Conservation (phyloP, 2,797 vertebrate species). For the Benthosema pterotum region DNA sequence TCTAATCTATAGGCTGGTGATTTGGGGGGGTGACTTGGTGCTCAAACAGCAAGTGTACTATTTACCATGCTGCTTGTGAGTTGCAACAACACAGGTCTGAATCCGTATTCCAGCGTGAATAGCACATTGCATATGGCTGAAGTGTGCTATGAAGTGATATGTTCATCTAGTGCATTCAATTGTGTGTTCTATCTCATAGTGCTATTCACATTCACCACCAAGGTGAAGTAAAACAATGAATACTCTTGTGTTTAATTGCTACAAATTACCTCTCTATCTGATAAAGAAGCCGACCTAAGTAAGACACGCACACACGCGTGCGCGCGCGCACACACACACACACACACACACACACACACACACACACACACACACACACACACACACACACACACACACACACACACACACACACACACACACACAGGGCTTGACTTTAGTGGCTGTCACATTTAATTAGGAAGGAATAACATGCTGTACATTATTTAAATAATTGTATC, state of each 20-base stretch:
- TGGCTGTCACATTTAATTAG: conserved; percentile 34
- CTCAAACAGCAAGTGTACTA: too few relatives aligned
- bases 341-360: too few relatives aligned
- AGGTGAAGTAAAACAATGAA: conserved; percentile 67
- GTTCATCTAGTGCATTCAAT: conserved; percentile 64
- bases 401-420: too few relatives aligned
- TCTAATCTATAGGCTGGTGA: too few relatives aligned
- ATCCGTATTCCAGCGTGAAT: conserved; percentile 12
- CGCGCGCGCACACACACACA: not conserved
- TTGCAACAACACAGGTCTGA: too few relatives aligned
- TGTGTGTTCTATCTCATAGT: conserved; percentile 63
- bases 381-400: too few relatives aligned
- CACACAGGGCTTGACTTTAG: not conserved
- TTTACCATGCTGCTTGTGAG: too few relatives aligned
- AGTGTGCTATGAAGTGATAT: conserved; percentile 66
- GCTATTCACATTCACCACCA: conserved; percentile 54
- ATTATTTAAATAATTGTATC: conserved; percentile 16
- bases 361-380: too few relatives aligned
- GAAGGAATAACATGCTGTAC: conserved; percentile 28
- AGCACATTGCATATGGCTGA: conserved; percentile 61
- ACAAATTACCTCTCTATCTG: conserved; percentile 48
- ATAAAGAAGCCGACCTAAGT: conserved; percentile 45
- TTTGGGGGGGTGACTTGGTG: too few relatives aligned
- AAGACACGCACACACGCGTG: not conserved
- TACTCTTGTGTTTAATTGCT: conserved; percentile 57